A percentile compares a stretch with the other conserved stretches of the same genome.
Conservation (phyloP, 2,888 invertebrate species). For the Troides helena region DNA sequence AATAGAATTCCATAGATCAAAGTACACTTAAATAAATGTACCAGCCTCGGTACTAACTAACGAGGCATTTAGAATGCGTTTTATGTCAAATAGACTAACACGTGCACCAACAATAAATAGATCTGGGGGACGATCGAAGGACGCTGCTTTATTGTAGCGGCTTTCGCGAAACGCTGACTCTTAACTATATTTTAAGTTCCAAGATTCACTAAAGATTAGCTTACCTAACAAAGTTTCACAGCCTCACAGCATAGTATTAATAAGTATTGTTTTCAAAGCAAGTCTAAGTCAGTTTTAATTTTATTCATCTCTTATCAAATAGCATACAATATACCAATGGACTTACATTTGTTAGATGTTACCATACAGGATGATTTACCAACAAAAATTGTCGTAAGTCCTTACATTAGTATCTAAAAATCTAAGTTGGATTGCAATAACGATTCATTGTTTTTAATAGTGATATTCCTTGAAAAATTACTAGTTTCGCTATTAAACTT, state of each 20-base stretch:
- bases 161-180: conserved; percentile 9
- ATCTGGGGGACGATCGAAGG: conserved; percentile 50
- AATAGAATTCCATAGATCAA: conserved; percentile 47
- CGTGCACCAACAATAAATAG: conserved; percentile 70
- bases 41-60: conserved; percentile 53
- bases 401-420: too few species aligned
- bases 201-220: not conserved
- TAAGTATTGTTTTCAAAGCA: too few species aligned
- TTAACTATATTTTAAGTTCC: not conserved
- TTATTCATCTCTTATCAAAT: too few species aligned
- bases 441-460: too few species aligned
- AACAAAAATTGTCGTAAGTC: too few species aligned
- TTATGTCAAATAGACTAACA: conserved; percentile 75
- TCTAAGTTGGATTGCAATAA: too few species aligned
- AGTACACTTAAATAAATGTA: conserved; percentile 54
- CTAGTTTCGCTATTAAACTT: too few species aligned
- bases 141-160: conserved; percentile 12
- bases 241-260: not conserved
- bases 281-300: too few species aligned
- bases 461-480: too few species aligned
- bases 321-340: too few species aligned
- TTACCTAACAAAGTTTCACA: not conserved
- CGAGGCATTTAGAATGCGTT: conserved; percentile 65
- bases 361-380: too few species aligned
- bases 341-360: too few species aligned